Evolutionary conservation across 2,797 vertebrate genomes (phyloP), one percentile per base, ranked within the genome.

Genomic region (Chaetophractus vellerosus): DNA sequence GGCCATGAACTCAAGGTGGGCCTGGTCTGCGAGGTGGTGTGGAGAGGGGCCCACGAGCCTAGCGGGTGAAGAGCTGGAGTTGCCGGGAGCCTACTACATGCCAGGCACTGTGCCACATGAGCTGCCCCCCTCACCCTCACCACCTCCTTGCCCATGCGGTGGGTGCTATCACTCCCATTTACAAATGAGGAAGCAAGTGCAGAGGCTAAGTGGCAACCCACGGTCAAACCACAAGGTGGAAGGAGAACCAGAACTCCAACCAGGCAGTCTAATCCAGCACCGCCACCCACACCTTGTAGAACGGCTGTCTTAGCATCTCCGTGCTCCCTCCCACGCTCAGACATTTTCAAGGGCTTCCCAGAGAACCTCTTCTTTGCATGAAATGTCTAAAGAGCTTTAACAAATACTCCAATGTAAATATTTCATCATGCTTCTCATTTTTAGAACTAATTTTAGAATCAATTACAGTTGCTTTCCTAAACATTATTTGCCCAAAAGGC

Each of bases 361-460:
- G 69, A 93, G 19, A 82, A 69, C 5, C 5, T 59, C 36, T 52
- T 41, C 4, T 26, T 36, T 41, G 24, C 38, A 71, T 90, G 38
- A 85, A 81, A 74, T 90, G 23, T 52, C 4, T 79, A 66, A 38
- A 72, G 7, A 68, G 68, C 85, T 82, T 87, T 45, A 90, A 87
- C 26, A 75, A 59, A 41, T 23, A 91, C 38, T 75, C 24, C 68
- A 69, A n/a, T 24, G 45, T 63, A 86, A 95, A 90, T 45, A 61
- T 89, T 89, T 90, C 66, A 76, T 63, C 45, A 72, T 57, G 21
- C 64, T 78, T 79, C 80, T 61, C 7, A 2, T 82, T 89, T 93
- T 48, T 55, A 79, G 55, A 72, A 72, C 28, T n/a, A 85, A 66
- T 69, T 63, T 81, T 8, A 33, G 52, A 81, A 76, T 52, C 33